Evolutionary conservation across 2,113 vertebrate species (phyloP).

Genomic region (Panthera tigris): DNA sequence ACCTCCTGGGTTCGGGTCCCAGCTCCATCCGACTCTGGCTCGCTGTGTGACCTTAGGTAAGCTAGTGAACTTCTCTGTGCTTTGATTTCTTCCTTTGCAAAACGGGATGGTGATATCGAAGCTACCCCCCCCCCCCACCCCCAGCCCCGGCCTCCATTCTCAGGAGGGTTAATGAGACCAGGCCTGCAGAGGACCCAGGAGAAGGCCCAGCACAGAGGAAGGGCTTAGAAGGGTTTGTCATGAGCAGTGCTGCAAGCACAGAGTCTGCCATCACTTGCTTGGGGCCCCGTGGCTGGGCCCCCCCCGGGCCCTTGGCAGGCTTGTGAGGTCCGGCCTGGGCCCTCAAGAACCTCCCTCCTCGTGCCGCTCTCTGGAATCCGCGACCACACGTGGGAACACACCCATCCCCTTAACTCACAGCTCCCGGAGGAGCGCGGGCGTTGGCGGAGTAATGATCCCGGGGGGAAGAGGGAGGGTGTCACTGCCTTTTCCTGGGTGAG

Average conservation of each 20-base stretch:
- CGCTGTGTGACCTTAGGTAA: neutral
- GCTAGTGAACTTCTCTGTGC: neutral
- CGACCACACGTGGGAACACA: neutral
- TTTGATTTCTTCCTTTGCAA: neutral
- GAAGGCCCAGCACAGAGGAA: neutral
- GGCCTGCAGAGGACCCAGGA: neutral
- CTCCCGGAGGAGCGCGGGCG: neutral
- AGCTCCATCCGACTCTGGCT: neutral
- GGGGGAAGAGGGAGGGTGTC: no score
- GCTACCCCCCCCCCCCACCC: neutral
- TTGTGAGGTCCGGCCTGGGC: neutral
- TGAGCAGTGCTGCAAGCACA: no score
- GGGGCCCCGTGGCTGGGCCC: neutral
- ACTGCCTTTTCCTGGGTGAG: neutral
- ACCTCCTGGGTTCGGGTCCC: neutral
- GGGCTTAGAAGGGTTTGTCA: neutral
- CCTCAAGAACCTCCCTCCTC: neutral
- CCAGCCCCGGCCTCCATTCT: neutral
- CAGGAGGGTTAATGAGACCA: neutral
- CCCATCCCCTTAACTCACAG: neutral
- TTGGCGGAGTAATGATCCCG: neutral
- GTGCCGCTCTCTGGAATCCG: accelerated
- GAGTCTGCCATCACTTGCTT: neutral
- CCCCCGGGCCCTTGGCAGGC: neutral
- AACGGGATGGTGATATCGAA: neutral